Evolutionary conservation across 2,888 invertebrate species (phyloP), one percentile per base, ranked within the genome.

Genomic region (Caenorhabditis wallacei): DNA sequence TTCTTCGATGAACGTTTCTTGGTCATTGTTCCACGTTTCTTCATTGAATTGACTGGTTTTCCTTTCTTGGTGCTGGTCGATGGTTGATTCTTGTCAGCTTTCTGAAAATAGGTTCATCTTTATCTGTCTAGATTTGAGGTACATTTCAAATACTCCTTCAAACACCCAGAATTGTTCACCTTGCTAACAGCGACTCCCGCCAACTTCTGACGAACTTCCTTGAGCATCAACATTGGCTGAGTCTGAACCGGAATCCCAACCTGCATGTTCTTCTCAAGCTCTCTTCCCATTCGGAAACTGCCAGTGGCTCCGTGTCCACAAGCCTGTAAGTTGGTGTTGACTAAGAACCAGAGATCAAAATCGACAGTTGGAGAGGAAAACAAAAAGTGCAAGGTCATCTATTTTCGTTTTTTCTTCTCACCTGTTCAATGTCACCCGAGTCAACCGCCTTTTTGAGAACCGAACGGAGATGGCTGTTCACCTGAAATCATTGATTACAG

Each of bases 391-490:
- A 74, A 46, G 57, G 43, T 46, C 24, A 1, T 24, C 1, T 24
- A 4, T 20, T n/a, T 24, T 5, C 8, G 0, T 24, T 13, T 2
- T 13, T 11, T 11, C 13, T 22, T 46, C 70, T 30, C 20, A 70
- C 76, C 81, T 82, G 76, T 66, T 76, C 76, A 59, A 82, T 75
- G 64, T 76, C 76, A 35, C 81, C 81, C 24, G 51, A 57, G 54
- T 82, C 76, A 30, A 82, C 66, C 1, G 81, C 75, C 51, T 82
- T 76, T n/a, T 75, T 71, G 64, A 82, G 76, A 13, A 82, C 81
- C 40, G 16, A 22, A 46, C 76, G 81, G 22, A 82, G 57, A 43
- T 76, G 71, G 16, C 22, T 71, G 70, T 82, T 82, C 37, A 82
- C 76, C 81, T 82, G 30, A 69, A 81, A 75, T n/a, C n/a, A 30